phyloP scores from a whole-genome alignment of 2,888 invertebrate genomes.

The Harpalus rubripes region DNA sequence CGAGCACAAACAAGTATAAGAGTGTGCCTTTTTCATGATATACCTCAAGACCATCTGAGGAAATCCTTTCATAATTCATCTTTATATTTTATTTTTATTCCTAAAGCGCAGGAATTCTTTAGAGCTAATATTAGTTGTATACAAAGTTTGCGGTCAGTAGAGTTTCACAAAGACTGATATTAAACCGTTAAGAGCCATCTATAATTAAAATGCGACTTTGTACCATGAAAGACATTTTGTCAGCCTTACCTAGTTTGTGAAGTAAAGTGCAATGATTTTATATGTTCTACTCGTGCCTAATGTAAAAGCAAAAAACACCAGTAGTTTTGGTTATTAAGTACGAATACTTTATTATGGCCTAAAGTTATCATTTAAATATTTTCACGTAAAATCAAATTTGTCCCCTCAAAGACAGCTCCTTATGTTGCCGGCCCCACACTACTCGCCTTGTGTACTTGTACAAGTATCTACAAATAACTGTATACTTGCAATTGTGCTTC shows the following conservation, averaged over 20 bases:
- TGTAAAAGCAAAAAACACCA: too few species aligned
- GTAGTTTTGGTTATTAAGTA: too few species aligned
- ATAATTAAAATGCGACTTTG: neutral
- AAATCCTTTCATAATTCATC: conserved; percentile 37
- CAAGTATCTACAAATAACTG: too few species aligned
- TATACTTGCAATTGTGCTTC: too few species aligned
- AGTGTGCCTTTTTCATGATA: neutral
- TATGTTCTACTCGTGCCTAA: too few species aligned
- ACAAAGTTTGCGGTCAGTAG: neutral
- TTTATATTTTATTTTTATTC: conserved; percentile 23
- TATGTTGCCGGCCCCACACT: too few species aligned
- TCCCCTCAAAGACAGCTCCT: too few species aligned
- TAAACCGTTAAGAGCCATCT: neutral
- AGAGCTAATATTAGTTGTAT: neutral
- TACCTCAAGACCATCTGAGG: conserved; percentile 20
- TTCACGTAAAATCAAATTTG: too few species aligned
- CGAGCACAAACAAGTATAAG: conserved; percentile 1
- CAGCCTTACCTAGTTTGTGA: neutral
- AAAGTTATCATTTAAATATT: too few species aligned
- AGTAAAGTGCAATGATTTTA: too few species aligned
- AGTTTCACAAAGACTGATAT: conserved; percentile 6
- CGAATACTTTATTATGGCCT: too few species aligned
- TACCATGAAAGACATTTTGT: neutral
- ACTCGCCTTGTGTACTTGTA: too few species aligned
- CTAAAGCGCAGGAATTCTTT: conserved; percentile 19